A percentile compares a stretch with the other conserved stretches of the same genome.
These are phyloP conservation scores for Echinometra lucunter DNA, from an alignment of 53 echinoderm and acorn worm species.

Conservation along the genomic window DNA sequence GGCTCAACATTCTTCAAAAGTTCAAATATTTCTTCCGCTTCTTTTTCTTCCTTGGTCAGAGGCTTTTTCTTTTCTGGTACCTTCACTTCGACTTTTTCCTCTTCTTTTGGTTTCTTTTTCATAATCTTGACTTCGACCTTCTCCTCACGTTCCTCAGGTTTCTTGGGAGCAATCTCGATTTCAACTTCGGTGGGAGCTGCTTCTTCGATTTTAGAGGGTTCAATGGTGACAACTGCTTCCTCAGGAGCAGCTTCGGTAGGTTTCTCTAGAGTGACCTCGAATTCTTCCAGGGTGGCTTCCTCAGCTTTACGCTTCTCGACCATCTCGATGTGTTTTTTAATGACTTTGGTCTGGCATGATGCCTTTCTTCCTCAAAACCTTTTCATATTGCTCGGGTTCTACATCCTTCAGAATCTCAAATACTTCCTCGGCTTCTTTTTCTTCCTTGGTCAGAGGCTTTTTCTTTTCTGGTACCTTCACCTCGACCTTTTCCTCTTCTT, in stretches of 20 bases:
- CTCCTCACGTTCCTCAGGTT: slow-evolving; percentile 64
- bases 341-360: slow-evolving; percentile 70
- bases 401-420: slow-evolving; percentile 9
- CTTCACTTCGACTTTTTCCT: slow-evolving; percentile 6
- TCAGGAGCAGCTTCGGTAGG: too few species aligned
- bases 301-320: slow-evolving; percentile 69
- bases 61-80: neutral
- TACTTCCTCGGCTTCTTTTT: slow-evolving; percentile 69
- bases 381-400: slow-evolving; percentile 73
- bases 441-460: slow-evolving; percentile 27
- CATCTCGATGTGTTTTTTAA: slow-evolving; percentile 74
- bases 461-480: neutral
- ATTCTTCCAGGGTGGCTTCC: slow-evolving; percentile 74
- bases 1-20: too few species aligned
- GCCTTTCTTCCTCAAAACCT: slow-evolving; percentile 70
- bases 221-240: too few species aligned
- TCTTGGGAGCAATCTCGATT: neutral
- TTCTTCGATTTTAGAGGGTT: too few species aligned
- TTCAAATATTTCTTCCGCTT: too few species aligned
- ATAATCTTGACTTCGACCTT: slow-evolving; percentile 51
- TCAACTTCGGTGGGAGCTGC: slow-evolving; percentile 6
- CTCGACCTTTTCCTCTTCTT: neutral
- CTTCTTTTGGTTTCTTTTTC: slow-evolving; percentile 22
- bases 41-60: too few species aligned
- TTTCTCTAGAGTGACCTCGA: neutral